Percentiles rank a stretch among this genome's conserved stretches.
Evolutionary conservation across 1,140 invertebrate species (phyloP).

Genomic region (Amyelois transitella): DNA sequence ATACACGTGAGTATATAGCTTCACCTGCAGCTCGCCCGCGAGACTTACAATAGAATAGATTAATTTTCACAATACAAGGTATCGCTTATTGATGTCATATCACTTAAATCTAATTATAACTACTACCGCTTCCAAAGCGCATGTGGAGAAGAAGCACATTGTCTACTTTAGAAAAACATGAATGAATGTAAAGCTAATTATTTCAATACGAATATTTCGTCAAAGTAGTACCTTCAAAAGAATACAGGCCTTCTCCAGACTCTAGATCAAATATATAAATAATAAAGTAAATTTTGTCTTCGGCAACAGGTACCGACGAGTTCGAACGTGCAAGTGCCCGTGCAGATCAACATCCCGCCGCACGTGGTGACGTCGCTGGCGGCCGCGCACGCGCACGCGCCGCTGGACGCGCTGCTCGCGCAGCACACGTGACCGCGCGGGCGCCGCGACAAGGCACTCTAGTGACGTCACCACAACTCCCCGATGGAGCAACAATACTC

Average conservation of each 20-base stretch:
- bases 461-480: too few species aligned
- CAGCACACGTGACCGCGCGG: slow-evolving; percentile 47
- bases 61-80: too few species aligned
- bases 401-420: slow-evolving; percentile 55
- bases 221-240: not conserved
- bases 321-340: slow-evolving; percentile 50
- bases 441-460: not conserved
- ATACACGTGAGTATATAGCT: slow-evolving; percentile 70
- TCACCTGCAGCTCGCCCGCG: too few species aligned
- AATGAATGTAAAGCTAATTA: too few species aligned
- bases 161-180: too few species aligned
- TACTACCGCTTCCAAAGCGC: too few species aligned
- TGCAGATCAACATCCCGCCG: slow-evolving; percentile 71
- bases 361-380: slow-evolving; percentile 62
- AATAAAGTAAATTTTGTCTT: too few species aligned
- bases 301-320: slow-evolving; percentile 63
- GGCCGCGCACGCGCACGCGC: slow-evolving; percentile 34
- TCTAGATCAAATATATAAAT: too few species aligned
- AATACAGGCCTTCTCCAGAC: not conserved
- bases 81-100: too few species aligned
- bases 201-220: too few species aligned
- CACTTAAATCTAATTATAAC: too few species aligned
- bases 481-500: too few species aligned
- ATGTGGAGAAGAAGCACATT: not conserved
- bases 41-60: not conserved